Evolutionary conservation across 2,888 invertebrate species (phyloP).

Genomic region (Dione juno): DNA sequence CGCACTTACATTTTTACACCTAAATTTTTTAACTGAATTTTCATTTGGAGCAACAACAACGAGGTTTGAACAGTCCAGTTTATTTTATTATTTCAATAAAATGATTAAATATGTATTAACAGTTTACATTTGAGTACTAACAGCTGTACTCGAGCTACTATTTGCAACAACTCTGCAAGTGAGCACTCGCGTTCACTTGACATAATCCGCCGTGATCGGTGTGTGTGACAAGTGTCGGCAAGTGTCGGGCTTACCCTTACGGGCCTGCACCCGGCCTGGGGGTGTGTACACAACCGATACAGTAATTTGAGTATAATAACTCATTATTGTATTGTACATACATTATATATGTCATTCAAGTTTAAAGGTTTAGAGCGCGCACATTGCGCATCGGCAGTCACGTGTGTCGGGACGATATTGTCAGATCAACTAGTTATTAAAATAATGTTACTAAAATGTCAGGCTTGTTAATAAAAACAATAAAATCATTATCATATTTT

Average conservation of each 20-base stretch:
- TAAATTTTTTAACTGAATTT: too few species aligned
- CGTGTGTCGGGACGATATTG: too few species aligned
- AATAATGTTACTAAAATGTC: too few species aligned
- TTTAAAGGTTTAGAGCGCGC: too few species aligned
- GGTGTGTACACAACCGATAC: constrained; percentile 48
- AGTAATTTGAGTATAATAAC: constrained; percentile 45
- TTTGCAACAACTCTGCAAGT: constrained; percentile 16
- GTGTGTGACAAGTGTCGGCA: constrained; percentile 19
- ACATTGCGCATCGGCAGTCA: too few species aligned
- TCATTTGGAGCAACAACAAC: too few species aligned
- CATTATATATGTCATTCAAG: too few species aligned
- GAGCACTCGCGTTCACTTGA: constrained; percentile 31
- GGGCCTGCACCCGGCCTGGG: background rate
- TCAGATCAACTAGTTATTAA: too few species aligned
- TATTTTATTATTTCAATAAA: background rate
- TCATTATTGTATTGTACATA: too few species aligned
- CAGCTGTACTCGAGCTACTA: constrained; percentile 5
- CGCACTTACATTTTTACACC: too few species aligned
- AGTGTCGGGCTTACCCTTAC: background rate
- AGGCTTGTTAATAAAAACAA: too few species aligned
- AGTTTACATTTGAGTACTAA: background rate
- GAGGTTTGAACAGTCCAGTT: background rate
- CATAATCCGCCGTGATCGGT: constrained; percentile 31
- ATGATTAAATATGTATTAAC: constrained; percentile 2
- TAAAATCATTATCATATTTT: too few species aligned